Base-by-base conservation (phyloP, 2,888 invertebrate genomes). In the Pilophorus perplexus region DNA sequence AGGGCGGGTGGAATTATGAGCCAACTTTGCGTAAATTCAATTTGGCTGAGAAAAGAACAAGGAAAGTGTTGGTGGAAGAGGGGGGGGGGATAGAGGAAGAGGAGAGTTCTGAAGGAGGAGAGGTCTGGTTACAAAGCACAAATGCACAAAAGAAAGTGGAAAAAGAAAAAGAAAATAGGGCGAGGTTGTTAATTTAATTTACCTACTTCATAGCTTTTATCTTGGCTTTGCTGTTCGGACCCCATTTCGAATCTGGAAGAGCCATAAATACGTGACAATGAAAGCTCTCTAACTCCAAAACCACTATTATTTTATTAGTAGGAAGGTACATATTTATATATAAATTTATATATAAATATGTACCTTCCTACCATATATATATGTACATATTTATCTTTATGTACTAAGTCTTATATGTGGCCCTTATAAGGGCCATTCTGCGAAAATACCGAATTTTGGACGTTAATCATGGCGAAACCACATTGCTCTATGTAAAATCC, bases 181-280 rank as follows among this genome's bases (percentile, higher is more conserved):
- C 20, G 20, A 55, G 55, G 38, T 38, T 55, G 55, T 38, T 55
- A 55, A 55, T 55, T 55, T 37, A 55, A 55, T 55, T 55, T 37
- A 37, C 55, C 38, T 37, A 37, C 55, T 14, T 14, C 16, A 55
- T 10, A 38, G 3, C 28, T 54, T 52, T 52, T 16, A 37, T 23
- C 46, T 46, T 46, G 46, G 25, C 46, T 46, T 46, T 46, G 8
- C 38, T 14, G n/a, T 38, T 6, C 6, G 10, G 20, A 10, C 20
- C 6, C 23, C 14, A 23, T 25, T 12, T 22, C 46, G 12, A 1
- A 23, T 22, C 18, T 23, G 14, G 3, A 42, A 4, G 10, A 22
- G 3, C 6, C 23, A n/a, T n/a, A n/a, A n/a, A n/a, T n/a, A n/a
- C n/a, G n/a, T n/a, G n/a, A n/a, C n/a, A n/a, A n/a, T n/a, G n/a